phyloP scores from a whole-genome alignment of 2,797 vertebrate species.

The Notoglanidium macrostoma region DNA sequence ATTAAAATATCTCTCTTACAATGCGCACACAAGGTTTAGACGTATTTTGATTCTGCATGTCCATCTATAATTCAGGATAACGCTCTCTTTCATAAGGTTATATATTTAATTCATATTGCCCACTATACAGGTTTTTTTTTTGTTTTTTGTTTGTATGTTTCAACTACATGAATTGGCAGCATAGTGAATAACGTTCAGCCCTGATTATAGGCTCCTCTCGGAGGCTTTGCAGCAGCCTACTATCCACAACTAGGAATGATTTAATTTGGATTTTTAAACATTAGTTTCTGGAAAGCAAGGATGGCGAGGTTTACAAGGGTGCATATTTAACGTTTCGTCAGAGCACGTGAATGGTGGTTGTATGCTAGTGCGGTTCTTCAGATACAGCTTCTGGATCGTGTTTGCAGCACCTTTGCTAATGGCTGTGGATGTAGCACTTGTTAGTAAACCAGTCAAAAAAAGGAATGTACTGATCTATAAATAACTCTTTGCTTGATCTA shows the following conservation, averaged over 20 bases:
- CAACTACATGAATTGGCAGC: neutral
- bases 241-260: neutral
- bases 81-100: neutral
- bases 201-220: neutral
- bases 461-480: slow-evolving; percentile 25
- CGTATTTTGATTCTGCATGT: neutral
- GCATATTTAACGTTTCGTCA: neutral
- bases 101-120: neutral
- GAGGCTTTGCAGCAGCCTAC: neutral
- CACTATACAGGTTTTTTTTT: neutral
- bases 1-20: no score
- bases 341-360: neutral
- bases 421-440: neutral
- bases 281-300: neutral
- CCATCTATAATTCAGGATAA: neutral
- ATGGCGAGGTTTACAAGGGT: neutral
- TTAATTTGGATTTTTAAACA: neutral
- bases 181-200: neutral
- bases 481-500: neutral
- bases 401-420: slow-evolving; percentile 4
- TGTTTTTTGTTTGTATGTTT: neutral
- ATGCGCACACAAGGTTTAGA: neutral
- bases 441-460: slow-evolving; percentile 27
- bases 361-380: neutral
- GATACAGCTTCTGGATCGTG: neutral